Evolutionary conservation across 2,888 invertebrate species (phyloP).

Genomic region (Drosophila anomalipes): DNA sequence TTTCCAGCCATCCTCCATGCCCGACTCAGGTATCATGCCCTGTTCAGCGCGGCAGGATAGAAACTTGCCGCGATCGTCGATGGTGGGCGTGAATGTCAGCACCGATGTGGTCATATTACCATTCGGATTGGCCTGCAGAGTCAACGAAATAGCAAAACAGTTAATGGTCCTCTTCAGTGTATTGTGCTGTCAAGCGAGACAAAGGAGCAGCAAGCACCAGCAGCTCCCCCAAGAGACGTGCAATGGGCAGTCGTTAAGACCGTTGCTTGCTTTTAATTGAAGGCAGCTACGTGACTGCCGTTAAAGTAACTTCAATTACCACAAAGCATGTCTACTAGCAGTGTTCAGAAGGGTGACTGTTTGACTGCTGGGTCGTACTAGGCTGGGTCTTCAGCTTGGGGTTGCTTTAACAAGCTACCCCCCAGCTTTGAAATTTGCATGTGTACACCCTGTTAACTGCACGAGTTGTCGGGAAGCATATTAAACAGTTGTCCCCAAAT

Average conservation of each 20-base stretch:
- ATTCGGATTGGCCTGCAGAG: conserved; percentile 86
- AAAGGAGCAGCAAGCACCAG: conserved; percentile 31
- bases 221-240: conserved; percentile 45
- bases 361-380: neutral
- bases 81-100: conserved; percentile 91
- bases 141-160: conserved; percentile 37
- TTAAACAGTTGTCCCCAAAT: conserved; percentile 3
- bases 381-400: conserved; percentile 10
- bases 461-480: conserved; percentile 9
- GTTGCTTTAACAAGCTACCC: conserved; percentile 54
- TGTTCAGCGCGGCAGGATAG: conserved; percentile 93
- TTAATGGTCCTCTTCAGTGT: conserved; percentile 37
- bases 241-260: conserved; percentile 60
- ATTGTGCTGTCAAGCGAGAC: conserved; percentile 45
- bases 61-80: conserved; percentile 92
- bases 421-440: conserved; percentile 60
- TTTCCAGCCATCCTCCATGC: conserved; percentile 92
- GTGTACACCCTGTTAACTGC: conserved; percentile 57
- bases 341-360: conserved; percentile 15
- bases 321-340: conserved; percentile 66
- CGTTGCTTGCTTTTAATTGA: conserved; percentile 68
- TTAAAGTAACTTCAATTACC: conserved; percentile 76
- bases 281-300: conserved; percentile 75
- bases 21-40: conserved; percentile 90
- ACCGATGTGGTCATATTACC: conserved; percentile 92